Percentiles rank a stretch among this genome's conserved stretches.
These are phyloP conservation scores for Xenopus tropicalis DNA, from an alignment of 2,113 vertebrate genomes.

Conservation along the genomic window DNA sequence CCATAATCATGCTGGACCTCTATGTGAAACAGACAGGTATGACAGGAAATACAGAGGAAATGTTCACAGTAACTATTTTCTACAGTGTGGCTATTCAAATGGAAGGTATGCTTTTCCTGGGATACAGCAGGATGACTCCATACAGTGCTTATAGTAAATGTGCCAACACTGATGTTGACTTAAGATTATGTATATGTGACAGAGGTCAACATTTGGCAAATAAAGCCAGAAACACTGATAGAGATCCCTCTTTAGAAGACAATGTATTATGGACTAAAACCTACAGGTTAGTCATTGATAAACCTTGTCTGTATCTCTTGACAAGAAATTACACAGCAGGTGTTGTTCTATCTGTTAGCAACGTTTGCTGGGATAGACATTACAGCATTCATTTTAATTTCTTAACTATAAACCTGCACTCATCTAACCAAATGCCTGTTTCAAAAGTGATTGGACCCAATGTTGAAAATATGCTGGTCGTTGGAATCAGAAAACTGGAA, in stretches of 20 bases:
- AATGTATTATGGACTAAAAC: constrained; percentile 36
- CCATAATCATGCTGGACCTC: constrained; percentile 27
- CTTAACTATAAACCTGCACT: constrained; percentile 35
- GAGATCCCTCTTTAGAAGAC: neutral
- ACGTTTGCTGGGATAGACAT: constrained; percentile 33
- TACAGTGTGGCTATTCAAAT: constrained; percentile 7
- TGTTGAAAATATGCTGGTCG: constrained; percentile 28
- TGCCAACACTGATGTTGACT: constrained; percentile 29
- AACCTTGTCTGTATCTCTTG: constrained; percentile 35
- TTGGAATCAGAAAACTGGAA: constrained; percentile 38
- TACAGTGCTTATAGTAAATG: constrained; percentile 38
- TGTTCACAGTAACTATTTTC: constrained; percentile 37
- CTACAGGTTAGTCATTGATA: constrained; percentile 24
- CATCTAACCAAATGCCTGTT: constrained; percentile 40
- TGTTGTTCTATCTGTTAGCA: constrained; percentile 30
- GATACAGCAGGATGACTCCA: constrained; percentile 39
- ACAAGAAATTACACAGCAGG: constrained; percentile 41
- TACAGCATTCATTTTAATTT: constrained; percentile 42
- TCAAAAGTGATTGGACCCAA: constrained; percentile 5
- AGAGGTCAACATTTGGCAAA: neutral
- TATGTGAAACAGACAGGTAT: constrained; percentile 13
- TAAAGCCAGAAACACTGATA: neutral
- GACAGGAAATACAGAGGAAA: constrained; percentile 15
- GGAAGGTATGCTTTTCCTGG: constrained; percentile 39
- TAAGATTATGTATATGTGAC: constrained; percentile 45